Base-by-base conservation (phyloP, 2,113 vertebrate genomes). In the Amphiprion ocellaris region DNA sequence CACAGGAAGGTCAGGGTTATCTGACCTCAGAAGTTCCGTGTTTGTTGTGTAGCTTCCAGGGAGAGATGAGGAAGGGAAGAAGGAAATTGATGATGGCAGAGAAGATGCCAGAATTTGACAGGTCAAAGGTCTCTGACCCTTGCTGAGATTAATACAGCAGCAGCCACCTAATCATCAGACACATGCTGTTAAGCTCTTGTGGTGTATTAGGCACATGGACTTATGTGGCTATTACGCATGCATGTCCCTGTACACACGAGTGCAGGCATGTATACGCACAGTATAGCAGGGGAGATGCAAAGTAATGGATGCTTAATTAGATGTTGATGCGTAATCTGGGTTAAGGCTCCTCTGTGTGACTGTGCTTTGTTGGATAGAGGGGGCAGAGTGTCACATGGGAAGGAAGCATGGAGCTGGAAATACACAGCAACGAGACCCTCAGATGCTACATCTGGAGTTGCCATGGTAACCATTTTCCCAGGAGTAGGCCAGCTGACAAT, bases 401-500 rank as follows among this genome's bases (percentile, higher is more conserved):
- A 78, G 63, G 64, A 58, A 59, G 33, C 37, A 55, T 2, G 10
- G 77, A 65, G 58, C 68, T 72, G 24, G 28, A 86, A 86, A 80
- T 55, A 60, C 72, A 82, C 64, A 46, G 52, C 58, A 74, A 64
- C 70, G 65, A 79, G 47, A 72, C 84, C 30, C 73, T 60, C 77
- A 37, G 11, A 79, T 69, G 74, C 72, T 89, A 80, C 91, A 89
- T 78, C 54, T 87, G 87, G 82, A 71, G 69, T 95, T 91, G 78
- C 94, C 89, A 87, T 86, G 87, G 82, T 69, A 87, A 95, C 94
- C 85, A 15, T 85, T 79, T 37, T 60, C 86, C 89, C 72, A 52
- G 53, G 86, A 83, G 74, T 83, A 79, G 70, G 77, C 84, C 85
- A 89, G 77, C 88, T 90, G 92, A 91, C 89, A 93, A 89, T 94